phyloP scores from a whole-genome alignment of 2,888 invertebrate genomes.

The Penaeus monodon region DNA sequence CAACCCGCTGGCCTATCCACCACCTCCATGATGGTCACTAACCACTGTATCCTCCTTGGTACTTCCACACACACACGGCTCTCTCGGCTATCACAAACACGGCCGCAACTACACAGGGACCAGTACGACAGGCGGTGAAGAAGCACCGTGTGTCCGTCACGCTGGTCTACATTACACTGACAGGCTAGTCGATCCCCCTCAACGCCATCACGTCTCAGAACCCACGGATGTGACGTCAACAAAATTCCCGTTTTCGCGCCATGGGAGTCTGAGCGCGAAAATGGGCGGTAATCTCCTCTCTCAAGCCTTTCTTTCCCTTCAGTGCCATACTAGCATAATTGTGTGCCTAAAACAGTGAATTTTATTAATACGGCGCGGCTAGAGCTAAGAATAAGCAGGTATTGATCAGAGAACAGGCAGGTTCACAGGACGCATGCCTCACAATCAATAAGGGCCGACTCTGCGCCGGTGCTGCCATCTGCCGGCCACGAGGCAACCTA shows the following conservation, averaged over 20 bases:
- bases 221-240: constrained; percentile 58
- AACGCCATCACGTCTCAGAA: constrained; percentile 45
- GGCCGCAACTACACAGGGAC: constrained; percentile 40
- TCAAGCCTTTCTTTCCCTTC: constrained; percentile 1
- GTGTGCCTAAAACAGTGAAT: constrained; percentile 1
- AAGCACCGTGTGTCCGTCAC: constrained; percentile 53
- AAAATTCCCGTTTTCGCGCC: constrained; percentile 59
- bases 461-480: constrained; percentile 52
- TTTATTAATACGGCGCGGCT: constrained; percentile 17
- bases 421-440: constrained; percentile 52
- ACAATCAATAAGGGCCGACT: constrained; percentile 56
- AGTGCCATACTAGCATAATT: neutral
- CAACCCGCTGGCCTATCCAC: constrained; percentile 29
- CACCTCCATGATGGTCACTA: constrained; percentile 46
- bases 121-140: constrained; percentile 35
- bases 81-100: constrained; percentile 31
- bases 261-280: constrained; percentile 42
- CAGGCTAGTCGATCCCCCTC: constrained; percentile 33
- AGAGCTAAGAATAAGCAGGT: constrained; percentile 47
- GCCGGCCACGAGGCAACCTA: constrained; percentile 36
- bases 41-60: constrained; percentile 27
- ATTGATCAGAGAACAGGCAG: constrained; percentile 58
- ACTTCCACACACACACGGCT: constrained; percentile 22
- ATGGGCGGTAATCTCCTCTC: constrained; percentile 31
- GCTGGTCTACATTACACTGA: constrained; percentile 62